Percentiles rank a stretch among this genome's conserved stretches.
Conservation (phyloP, 2,888 invertebrate species). For the Adelphocoris suturalis region DNA sequence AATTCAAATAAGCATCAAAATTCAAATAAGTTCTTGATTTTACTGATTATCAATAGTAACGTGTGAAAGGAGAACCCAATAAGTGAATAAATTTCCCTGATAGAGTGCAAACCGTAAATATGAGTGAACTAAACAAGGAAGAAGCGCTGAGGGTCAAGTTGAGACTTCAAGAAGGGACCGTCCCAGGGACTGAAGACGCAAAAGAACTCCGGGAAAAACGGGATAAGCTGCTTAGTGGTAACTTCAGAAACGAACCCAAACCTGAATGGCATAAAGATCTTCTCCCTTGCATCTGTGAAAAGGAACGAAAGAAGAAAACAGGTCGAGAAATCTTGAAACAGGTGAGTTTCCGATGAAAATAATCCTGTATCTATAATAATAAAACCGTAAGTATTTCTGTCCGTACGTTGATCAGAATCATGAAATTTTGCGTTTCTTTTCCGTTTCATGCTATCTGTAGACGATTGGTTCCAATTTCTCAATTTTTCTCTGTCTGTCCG, state of each 20-base stretch:
- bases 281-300: constrained; percentile 36
- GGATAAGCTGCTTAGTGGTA: constrained; percentile 3
- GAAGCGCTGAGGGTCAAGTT: constrained; percentile 45
- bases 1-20: too few species aligned
- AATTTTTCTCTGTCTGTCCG: too few species aligned
- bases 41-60: too few species aligned
- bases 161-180: constrained; percentile 44
- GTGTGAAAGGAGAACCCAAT: too few species aligned
- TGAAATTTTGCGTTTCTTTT: too few species aligned
- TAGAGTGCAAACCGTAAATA: background rate
- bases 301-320: background rate
- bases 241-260: constrained; percentile 10
- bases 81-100: background rate
- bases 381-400: background rate
- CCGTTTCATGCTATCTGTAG: too few species aligned
- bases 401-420: too few species aligned
- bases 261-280: constrained; percentile 57
- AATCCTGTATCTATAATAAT: background rate
- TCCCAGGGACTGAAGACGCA: background rate
- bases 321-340: constrained; percentile 33
- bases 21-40: too few species aligned
- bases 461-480: too few species aligned
- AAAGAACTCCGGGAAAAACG: constrained; percentile 29
- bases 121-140: constrained; percentile 31
- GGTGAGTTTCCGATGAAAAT: background rate